phyloP scores from a whole-genome alignment of 2,888 invertebrate species.

The Cetonia aurata region DNA sequence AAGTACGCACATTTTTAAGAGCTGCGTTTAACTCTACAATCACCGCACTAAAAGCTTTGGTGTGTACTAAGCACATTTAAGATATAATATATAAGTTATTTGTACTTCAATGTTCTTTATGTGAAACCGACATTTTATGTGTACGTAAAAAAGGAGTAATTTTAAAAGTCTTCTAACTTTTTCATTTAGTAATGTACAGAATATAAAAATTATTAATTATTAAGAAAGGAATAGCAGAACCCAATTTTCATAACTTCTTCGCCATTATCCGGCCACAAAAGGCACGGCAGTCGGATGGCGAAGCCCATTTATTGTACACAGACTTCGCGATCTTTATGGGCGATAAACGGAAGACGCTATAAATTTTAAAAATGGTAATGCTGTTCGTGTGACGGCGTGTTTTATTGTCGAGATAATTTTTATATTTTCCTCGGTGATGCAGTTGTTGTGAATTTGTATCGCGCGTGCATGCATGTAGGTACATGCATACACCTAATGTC shows the following conservation, averaged over 20 bases:
- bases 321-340: constrained; percentile 32
- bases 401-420: constrained; percentile 43
- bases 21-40: not conserved
- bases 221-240: no score
- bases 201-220: no score
- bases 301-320: constrained; percentile 13
- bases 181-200: no score
- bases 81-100: constrained; percentile 4
- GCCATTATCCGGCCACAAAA: not conserved
- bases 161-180: not conserved
- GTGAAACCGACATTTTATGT: not conserved
- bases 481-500: constrained; percentile 47
- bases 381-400: constrained; percentile 34
- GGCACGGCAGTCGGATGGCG: not conserved
- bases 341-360: constrained; percentile 36
- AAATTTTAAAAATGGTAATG: constrained; percentile 33
- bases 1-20: constrained; percentile 1
- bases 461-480: constrained; percentile 47
- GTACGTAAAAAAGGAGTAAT: not conserved
- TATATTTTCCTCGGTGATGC: constrained; percentile 41
- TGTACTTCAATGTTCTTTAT: not conserved
- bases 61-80: constrained; percentile 1
- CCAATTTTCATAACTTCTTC: not conserved
- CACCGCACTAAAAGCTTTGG: constrained; percentile 10
- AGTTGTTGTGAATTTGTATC: constrained; percentile 41